Base-by-base conservation (phyloP, 2,113 vertebrate species). In the Meleagris gallopavo region DNA sequence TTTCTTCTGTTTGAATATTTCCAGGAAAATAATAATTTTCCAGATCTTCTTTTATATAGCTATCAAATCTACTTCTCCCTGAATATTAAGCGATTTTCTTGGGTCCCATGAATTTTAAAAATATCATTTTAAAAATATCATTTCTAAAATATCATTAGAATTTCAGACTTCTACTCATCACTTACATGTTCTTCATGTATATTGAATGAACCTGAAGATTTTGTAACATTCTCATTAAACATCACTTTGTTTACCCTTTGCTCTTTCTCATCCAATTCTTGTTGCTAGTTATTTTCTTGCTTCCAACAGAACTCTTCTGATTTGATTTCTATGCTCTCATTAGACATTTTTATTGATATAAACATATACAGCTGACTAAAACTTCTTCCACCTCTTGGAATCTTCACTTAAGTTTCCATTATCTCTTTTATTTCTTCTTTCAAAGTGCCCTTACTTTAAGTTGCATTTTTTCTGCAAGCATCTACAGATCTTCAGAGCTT, bases 321-420 rank as follows among this genome's bases (percentile, higher is more conserved):
- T 88, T 86, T 91, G 18, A 85, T 93, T 94, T 83, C 43, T 75
- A n/a, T 89, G 71, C 18, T 64, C 60, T 91, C 40, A 61, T 94
- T 80, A 89, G 67, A 70, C 7, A 66, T 48, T 77, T 83, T 61
- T 86, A n/a, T 70, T 77, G 72, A 76, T 89, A 83, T 41, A 6
- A 83, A 66, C 21, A 73, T 20, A 66, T 22, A 43, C 2, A 77
- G 21, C n/a, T 89, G 75, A 86, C 80, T 86, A 84, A 18, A 52
- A 67, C 13, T 41, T 65, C 48, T 60, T 72, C n/a, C 8, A 22
- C 24, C 5, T 71, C 41, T 83, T 90, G 5, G 8, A 80, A 80
- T 93, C 64, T 70, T 80, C 18, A 60, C 46, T 86, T 85, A 8
- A 14, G 71, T 92, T 78, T 30, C 77, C 24, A 8, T 66, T 66